Base-by-base conservation (phyloP, 2,888 invertebrate species). In the Creontiades dilutus region DNA sequence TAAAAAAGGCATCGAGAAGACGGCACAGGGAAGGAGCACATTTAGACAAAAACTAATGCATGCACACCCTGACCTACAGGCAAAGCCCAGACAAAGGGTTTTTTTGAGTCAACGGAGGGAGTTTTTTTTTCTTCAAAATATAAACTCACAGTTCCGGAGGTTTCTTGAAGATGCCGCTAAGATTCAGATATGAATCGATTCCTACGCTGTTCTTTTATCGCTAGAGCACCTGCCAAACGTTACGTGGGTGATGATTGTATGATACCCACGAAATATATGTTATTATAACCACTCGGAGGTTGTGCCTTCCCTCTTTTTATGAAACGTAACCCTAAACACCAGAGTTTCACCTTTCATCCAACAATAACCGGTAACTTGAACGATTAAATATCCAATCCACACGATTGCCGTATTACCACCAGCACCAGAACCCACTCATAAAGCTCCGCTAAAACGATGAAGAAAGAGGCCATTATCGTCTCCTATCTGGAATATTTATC, bases 181-280 rank as follows among this genome's bases (percentile, higher is more conserved):
- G 81, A 88, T 75, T 88, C 80, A 78, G 89, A 89, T 89, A 84
- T 48, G 75, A 89, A 89, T 89, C 89, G 89, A 82, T 84, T 75
- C 80, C 11, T 9, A 27, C n/a, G 48, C 19, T 76, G 78, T 84
- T 75, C 68, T 89, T 82, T 47, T 89, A 27, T 46, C 55, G 52
- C 23, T 52, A 80, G 48, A 28, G 28, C 89, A 89, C 89, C 89
- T 89, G 89, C 84, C 75, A 28, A 52, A 27, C 57, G 75, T 48
- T 57, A 75, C 28, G 78, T 80, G 88, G 88, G 88, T 78, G 88
- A 88, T 88, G 88, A 88, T 80, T 88, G 88, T 88, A 28, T 78
- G 88, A 88, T 55, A 80, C 80, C 52, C 78, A 12, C 88, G 52
- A 88, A 76, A 78, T 76, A 23, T 19, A 78, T 52, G 76, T 88